phyloP scores from a whole-genome alignment of 2,797 vertebrate genomes.

The Sebastiscus albofasciatus region DNA sequence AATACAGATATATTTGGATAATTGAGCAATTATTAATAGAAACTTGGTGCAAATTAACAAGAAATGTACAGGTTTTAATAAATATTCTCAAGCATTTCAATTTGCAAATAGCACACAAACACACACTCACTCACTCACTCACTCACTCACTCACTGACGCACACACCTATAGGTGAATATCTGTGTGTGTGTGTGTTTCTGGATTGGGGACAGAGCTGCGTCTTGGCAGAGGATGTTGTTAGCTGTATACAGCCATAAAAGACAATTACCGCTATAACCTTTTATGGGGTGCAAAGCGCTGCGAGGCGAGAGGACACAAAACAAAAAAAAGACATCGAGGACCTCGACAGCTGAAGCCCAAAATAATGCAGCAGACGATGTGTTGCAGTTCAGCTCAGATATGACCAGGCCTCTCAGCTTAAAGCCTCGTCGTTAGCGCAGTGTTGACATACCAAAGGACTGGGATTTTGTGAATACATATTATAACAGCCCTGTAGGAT shows the following conservation, averaged over 20 bases:
- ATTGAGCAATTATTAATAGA: not conserved
- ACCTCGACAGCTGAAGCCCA: constrained; percentile 74
- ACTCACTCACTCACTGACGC: not conserved
- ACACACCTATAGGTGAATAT: constrained; percentile 5
- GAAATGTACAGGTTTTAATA: not conserved
- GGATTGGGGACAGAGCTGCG: constrained; percentile 67
- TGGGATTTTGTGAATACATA: not conserved
- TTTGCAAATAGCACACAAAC: constrained; percentile 2
- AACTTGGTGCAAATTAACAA: not conserved
- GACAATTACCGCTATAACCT: constrained; percentile 95
- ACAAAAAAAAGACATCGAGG: constrained; percentile 74
- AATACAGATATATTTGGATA: not conserved
- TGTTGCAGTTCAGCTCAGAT: constrained; percentile 38
- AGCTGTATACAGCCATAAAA: constrained; percentile 92
- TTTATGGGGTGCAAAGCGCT: constrained; percentile 98
- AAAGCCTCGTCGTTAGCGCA: not conserved
- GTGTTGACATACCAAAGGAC: not conserved
- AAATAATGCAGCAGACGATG: constrained; percentile 63
- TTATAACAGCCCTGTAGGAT: not conserved
- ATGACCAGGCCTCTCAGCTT: constrained; percentile 32
- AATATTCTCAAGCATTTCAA: not conserved
- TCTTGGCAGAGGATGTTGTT: constrained; percentile 87
- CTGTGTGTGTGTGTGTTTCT: constrained; percentile 29
- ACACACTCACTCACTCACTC: not conserved
- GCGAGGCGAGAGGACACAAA: constrained; percentile 83